Percentiles rank a stretch among this genome's conserved stretches.
These are phyloP conservation scores for Oryzias dopingdopingensis DNA, from an alignment of 2,797 vertebrate species.

Conservation along the genomic window DNA sequence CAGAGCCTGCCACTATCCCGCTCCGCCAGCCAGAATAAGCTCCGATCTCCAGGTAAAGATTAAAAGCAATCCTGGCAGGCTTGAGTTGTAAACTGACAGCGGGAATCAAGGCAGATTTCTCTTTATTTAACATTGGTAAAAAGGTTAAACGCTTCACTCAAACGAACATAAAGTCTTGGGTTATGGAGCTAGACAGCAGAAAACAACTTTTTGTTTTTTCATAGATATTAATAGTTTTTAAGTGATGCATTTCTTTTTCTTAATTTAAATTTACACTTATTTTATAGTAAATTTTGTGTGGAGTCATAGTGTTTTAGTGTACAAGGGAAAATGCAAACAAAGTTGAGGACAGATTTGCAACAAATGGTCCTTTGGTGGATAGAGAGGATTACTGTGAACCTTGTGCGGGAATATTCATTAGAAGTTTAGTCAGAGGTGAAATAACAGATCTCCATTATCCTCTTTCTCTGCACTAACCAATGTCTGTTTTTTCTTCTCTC, in stretches of 20 bases:
- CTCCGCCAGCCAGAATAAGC: slow-evolving; percentile 97
- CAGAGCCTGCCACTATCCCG: slow-evolving; percentile 96
- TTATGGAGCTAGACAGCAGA: not conserved
- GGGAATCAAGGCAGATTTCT: slow-evolving; percentile 20
- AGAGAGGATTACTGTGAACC: slow-evolving; percentile 40
- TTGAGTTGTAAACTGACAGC: slow-evolving; percentile 15
- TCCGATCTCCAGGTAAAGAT: slow-evolving; percentile 91
- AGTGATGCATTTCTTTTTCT: not conserved
- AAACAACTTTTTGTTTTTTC: not conserved
- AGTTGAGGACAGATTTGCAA: slow-evolving; percentile 23
- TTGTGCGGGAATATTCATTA: slow-evolving; percentile 27
- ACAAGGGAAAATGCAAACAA: slow-evolving; percentile 14
- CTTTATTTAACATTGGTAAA: slow-evolving; percentile 13
- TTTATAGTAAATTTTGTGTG: not conserved
- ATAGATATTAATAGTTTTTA: not conserved
- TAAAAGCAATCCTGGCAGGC: slow-evolving; percentile 17
- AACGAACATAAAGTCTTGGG: not conserved
- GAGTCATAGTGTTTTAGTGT: slow-evolving; percentile 11
- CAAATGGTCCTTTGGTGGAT: slow-evolving; percentile 10
- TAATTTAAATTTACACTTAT: slow-evolving; percentile 1
- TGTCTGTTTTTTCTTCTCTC: slow-evolving; percentile 52
- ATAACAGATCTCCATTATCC: slow-evolving; percentile 15
- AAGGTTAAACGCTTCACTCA: not conserved
- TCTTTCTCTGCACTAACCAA: slow-evolving; percentile 42
- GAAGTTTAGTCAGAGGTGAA: slow-evolving; percentile 21